Base-by-base conservation (phyloP, 2,888 invertebrate species). In the Euclidia mi region DNA sequence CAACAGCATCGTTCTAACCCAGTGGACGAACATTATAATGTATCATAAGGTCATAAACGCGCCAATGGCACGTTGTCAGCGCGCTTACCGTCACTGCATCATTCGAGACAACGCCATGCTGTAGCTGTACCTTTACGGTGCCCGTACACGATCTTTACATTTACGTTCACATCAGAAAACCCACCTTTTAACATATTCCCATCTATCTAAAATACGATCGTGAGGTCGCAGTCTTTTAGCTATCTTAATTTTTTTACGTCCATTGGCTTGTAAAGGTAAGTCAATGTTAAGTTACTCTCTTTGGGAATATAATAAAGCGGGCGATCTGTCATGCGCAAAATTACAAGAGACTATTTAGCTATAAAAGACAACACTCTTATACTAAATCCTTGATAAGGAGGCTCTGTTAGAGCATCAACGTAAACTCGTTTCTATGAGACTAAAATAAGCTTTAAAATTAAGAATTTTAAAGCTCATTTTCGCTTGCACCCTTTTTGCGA, bases 321-420 rank as follows among this genome's bases (percentile, higher is more conserved):
- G 66, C 46, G 71, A 78, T 76, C 66, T 72, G 68, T 80, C 84
- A 80, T 48, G 65, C 77, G 79, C 78, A 79, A 80, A 81, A 79
- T 81, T 75, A 79, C 74, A n/a, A n/a, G 59, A 45, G 56, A 57
- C 66, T 63, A 63, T 62, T 73, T 42, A 17, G 67, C 60, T 64
- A 72, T 78, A 80, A 79, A 79, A 76, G 67, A 71, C 71, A 72
- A 76, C 67, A 71, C 71, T 66, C 71, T 66, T 60, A 48, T 50
- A 71, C 58, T 62, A 69, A 76, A 72, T 66, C 51, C 57, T 60
- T 44, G 43, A 31, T 44, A 47, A 69, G 61, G 41, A 63, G 59
- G 56, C 50, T 40, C 45, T 64, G 73, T 56, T 49, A 64, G 53
- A 58, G 59, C 50, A 45, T 28, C 18, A 31, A 61, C 70, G 66